A percentile compares a stretch with the other conserved stretches of the same genome.
phyloP scores from a whole-genome alignment of 2,888 invertebrate genomes.

The Chrysolina oricalcia region DNA sequence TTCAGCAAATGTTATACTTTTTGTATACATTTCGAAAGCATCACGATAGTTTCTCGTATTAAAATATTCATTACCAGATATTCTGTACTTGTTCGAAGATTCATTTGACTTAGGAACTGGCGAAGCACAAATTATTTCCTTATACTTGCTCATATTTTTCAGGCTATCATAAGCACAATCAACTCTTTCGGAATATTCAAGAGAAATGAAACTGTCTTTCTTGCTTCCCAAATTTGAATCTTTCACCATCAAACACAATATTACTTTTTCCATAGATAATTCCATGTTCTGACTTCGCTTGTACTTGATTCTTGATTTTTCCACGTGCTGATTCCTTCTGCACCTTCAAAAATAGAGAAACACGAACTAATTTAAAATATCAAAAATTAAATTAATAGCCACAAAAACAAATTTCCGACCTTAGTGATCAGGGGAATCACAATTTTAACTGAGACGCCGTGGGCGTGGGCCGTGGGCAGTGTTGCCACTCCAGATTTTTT shows the following conservation, averaged over 20 bases:
- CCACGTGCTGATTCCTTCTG: too few relatives aligned
- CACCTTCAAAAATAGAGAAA: too few relatives aligned
- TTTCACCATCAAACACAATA: background rate
- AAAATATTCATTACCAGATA: constrained; percentile 21
- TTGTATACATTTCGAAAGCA: constrained; percentile 74
- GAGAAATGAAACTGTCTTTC: constrained; percentile 20
- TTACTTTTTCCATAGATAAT: constrained; percentile 21
- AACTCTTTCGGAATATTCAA: constrained; percentile 24
- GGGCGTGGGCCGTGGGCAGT: too few relatives aligned
- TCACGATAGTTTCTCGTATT: background rate
- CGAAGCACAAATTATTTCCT: background rate
- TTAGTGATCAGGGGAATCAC: too few relatives aligned
- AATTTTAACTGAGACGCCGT: too few relatives aligned
- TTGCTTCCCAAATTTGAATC: constrained; percentile 19
- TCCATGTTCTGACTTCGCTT: background rate
- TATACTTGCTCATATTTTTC: constrained; percentile 10
- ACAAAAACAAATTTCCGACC: too few relatives aligned
- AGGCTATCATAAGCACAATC: constrained; percentile 30
- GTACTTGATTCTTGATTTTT: too few relatives aligned
- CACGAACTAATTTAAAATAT: too few relatives aligned
- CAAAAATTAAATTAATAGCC: too few relatives aligned
- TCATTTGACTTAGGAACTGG: constrained; percentile 31
- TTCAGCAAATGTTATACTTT: constrained; percentile 78
- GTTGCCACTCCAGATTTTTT: too few relatives aligned
- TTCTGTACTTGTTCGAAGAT: constrained; percentile 12